These are phyloP conservation scores for Lycia hirtaria DNA, from an alignment of 2,888 invertebrate species.

Conservation along the genomic window DNA sequence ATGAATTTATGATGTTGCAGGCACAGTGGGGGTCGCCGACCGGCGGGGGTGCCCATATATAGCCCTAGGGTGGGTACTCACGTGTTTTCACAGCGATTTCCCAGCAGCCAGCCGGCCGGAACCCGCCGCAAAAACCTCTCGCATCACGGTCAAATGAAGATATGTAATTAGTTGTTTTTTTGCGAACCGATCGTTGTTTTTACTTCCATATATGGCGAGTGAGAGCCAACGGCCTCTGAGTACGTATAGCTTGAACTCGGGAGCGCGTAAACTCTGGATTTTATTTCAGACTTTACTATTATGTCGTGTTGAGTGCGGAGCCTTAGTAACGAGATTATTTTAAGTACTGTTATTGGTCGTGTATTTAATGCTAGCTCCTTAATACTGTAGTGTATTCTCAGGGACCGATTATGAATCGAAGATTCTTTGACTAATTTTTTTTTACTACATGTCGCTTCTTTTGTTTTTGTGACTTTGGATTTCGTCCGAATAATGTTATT, in stretches of 20 bases:
- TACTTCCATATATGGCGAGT: slow-evolving; percentile 65
- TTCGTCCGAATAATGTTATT: too few relatives aligned
- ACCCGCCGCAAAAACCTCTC: slow-evolving; percentile 68
- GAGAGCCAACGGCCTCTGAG: slow-evolving; percentile 71
- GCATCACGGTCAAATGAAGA: slow-evolving; percentile 84
- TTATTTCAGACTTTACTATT: slow-evolving; percentile 59
- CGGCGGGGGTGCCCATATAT: slow-evolving; percentile 45
- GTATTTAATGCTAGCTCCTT: too few relatives aligned
- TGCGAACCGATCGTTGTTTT: slow-evolving; percentile 65
- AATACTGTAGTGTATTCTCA: too few relatives aligned
- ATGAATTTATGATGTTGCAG: slow-evolving; percentile 24
- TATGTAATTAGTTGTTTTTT: slow-evolving; percentile 79
- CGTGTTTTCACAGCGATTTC: slow-evolving; percentile 66
- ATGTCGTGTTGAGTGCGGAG: slow-evolving; percentile 44
- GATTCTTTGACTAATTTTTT: too few relatives aligned
- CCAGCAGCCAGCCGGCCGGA: slow-evolving; percentile 68
- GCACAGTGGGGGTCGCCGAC: slow-evolving; percentile 39
- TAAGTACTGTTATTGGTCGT: too few relatives aligned
- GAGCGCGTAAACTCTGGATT: slow-evolving; percentile 49
- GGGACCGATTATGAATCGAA: too few relatives aligned
- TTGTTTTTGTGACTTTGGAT: too few relatives aligned
- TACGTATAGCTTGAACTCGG: slow-evolving; percentile 52
- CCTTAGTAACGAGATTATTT: slow-evolving; percentile 45
- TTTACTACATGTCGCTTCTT: too few relatives aligned
- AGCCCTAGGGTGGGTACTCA: slow-evolving; percentile 43